phyloP scores from a whole-genome alignment of 2,113 vertebrate genomes.

The Alces alces region DNA sequence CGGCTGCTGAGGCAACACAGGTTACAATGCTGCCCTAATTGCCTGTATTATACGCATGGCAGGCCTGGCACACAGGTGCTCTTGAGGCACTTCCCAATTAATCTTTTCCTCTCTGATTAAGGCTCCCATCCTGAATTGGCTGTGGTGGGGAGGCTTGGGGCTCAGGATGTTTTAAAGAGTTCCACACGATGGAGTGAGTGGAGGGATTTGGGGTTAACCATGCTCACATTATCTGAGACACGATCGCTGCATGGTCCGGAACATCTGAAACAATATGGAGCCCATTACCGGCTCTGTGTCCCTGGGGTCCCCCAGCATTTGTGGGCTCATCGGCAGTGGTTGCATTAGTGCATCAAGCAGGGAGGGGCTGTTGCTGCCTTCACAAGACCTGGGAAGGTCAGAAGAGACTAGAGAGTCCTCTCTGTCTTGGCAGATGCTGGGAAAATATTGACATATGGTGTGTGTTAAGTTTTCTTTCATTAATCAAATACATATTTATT shows the following conservation, averaged over 20 bases:
- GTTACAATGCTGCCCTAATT: slow-evolving; percentile 68
- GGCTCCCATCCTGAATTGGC: slow-evolving; percentile 65
- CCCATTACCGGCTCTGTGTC: not conserved
- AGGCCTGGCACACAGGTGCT: slow-evolving; percentile 74
- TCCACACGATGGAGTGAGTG: not conserved
- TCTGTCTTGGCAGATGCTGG: not conserved
- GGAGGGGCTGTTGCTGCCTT: not conserved
- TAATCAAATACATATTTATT: not conserved
- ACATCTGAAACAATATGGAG: slow-evolving; percentile 30
- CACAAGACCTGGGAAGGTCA: not conserved
- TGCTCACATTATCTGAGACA: slow-evolving; percentile 31
- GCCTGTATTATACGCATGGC: slow-evolving; percentile 70
- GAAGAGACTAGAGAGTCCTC: not conserved
- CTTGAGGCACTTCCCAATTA: slow-evolving; percentile 75
- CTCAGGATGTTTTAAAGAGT: not conserved
- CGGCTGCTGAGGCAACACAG: slow-evolving; percentile 47
- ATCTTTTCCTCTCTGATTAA: slow-evolving; percentile 77
- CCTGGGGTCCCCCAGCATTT: not conserved
- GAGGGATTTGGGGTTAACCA: slow-evolving; percentile 57
- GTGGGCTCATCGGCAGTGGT: not conserved
- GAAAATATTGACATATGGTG: not conserved
- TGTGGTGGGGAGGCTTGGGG: not conserved
- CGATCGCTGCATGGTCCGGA: slow-evolving; percentile 13
- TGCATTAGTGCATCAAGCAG: not conserved
- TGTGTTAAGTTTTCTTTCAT: not conserved